phyloP scores from a whole-genome alignment of 1,140 invertebrate genomes.

The Hestina assimilis region DNA sequence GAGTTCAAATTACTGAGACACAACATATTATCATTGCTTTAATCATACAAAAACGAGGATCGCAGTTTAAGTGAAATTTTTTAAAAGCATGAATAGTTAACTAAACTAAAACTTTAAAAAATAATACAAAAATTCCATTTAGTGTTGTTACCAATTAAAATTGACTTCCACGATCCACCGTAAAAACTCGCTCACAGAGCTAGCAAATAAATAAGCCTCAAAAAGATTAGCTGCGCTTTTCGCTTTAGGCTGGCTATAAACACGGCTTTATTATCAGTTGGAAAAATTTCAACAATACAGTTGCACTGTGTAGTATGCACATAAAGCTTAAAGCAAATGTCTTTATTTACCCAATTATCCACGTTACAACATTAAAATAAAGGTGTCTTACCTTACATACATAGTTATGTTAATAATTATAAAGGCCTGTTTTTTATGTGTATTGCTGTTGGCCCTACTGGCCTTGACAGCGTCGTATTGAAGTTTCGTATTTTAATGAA shows the following conservation, averaged over 20 bases:
- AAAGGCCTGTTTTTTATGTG: too few relatives aligned
- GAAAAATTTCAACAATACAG: constrained; percentile 21
- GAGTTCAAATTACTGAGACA: too few relatives aligned
- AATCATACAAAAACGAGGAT: too few relatives aligned
- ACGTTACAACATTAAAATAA: constrained; percentile 19
- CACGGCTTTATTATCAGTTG: constrained; percentile 21
- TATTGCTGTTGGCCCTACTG: too few relatives aligned
- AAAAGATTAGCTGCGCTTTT: constrained; percentile 22
- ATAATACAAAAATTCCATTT: too few relatives aligned
- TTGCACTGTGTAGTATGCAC: constrained; percentile 7
- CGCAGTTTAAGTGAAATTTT: too few relatives aligned
- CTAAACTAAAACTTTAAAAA: too few relatives aligned
- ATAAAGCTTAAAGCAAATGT: constrained; percentile 17
- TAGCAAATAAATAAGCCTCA: constrained; percentile 1
- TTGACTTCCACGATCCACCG: background rate
- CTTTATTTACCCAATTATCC: constrained; percentile 20
- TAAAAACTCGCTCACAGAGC: constrained; percentile 15
- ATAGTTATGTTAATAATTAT: too few relatives aligned
- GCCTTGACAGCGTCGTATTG: too few relatives aligned
- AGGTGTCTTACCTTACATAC: constrained; percentile 1
- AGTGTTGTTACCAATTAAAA: background rate
- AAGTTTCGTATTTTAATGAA: too few relatives aligned
- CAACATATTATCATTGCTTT: too few relatives aligned
- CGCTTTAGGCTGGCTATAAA: constrained; percentile 22
- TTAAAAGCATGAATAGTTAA: too few relatives aligned